phyloP scores from a whole-genome alignment of 2,113 vertebrate species.

The Cathartes aura region DNA sequence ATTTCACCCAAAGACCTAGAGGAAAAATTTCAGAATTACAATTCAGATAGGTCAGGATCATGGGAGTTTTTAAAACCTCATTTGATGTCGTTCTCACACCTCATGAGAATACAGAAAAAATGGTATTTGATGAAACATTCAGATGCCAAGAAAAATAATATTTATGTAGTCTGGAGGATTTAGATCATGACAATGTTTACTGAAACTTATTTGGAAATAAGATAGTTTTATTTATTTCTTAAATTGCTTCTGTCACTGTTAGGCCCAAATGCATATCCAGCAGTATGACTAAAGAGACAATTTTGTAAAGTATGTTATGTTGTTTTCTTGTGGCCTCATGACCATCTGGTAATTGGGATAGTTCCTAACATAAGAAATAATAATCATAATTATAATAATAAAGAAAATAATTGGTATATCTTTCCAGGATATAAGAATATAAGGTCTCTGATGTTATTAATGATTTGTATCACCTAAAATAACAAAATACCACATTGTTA shows the following conservation, averaged over 20 bases:
- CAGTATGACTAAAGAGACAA: neutral
- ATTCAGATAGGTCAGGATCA: neutral
- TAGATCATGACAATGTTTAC: neutral
- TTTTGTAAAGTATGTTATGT: accelerated
- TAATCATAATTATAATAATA: neutral
- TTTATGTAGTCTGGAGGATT: neutral
- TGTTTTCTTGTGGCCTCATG: neutral
- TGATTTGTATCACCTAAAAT: neutral
- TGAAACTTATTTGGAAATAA: neutral
- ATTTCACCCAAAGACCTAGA: neutral
- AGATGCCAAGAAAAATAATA: neutral
- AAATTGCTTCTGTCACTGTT: neutral
- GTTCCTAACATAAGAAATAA: neutral
- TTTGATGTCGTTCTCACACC: neutral
- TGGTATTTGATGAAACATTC: neutral
- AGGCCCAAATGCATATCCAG: neutral
- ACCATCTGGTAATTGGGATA: neutral
- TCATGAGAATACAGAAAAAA: neutral
- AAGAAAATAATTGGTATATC: neutral
- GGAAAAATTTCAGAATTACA: neutral
- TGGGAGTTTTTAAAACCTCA: neutral
- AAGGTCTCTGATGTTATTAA: neutral
- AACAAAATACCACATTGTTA: neutral
- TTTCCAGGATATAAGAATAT: neutral
- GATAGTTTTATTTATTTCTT: neutral